These are phyloP conservation scores for Alcis repandata DNA, from an alignment of 2,888 invertebrate genomes.

Conservation along the genomic window DNA sequence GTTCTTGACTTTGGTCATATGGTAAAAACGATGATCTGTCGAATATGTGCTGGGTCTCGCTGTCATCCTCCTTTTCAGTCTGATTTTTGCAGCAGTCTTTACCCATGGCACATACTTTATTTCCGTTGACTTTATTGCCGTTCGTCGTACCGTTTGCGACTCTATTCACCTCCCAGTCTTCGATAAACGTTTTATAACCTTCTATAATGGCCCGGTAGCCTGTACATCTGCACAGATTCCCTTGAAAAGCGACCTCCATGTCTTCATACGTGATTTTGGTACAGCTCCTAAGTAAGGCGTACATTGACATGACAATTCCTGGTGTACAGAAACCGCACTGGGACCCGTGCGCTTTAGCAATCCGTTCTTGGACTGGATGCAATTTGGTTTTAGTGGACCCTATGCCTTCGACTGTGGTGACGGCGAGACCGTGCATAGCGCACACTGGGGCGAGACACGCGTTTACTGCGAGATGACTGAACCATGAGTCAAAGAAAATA, in stretches of 20 bases:
- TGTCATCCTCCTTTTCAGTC: slow-evolving; percentile 66
- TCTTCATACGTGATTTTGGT: slow-evolving; percentile 84
- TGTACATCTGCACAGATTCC: slow-evolving; percentile 93
- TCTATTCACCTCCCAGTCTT: slow-evolving; percentile 88
- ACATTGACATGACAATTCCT: slow-evolving; percentile 97
- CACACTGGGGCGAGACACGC: slow-evolving; percentile 94
- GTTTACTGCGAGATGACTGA: slow-evolving; percentile 92
- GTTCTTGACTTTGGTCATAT: slow-evolving; percentile 92
- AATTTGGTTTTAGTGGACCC: slow-evolving; percentile 91
- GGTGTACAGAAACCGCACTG: slow-evolving; percentile 97
- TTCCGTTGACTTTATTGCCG: slow-evolving; percentile 45
- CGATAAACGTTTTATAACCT: slow-evolving; percentile 92
- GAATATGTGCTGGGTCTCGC: slow-evolving; percentile 86
- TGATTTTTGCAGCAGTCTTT: slow-evolving; percentile 88
- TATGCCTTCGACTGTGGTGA: slow-evolving; percentile 95
- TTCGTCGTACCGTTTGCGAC: slow-evolving; percentile 52
- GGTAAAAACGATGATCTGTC: slow-evolving; percentile 88
- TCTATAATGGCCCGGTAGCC: slow-evolving; percentile 95
- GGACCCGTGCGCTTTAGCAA: slow-evolving; percentile 94
- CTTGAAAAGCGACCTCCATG: slow-evolving; percentile 92
- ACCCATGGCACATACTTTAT: slow-evolving; percentile 85
- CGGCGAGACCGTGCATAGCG: slow-evolving; percentile 92
- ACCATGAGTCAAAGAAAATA: slow-evolving; percentile 37
- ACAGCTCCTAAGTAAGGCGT: slow-evolving; percentile 89
- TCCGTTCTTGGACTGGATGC: slow-evolving; percentile 93